Conservation (phyloP, 1,140 invertebrate species). For the Platyscapa corneri region DNA sequence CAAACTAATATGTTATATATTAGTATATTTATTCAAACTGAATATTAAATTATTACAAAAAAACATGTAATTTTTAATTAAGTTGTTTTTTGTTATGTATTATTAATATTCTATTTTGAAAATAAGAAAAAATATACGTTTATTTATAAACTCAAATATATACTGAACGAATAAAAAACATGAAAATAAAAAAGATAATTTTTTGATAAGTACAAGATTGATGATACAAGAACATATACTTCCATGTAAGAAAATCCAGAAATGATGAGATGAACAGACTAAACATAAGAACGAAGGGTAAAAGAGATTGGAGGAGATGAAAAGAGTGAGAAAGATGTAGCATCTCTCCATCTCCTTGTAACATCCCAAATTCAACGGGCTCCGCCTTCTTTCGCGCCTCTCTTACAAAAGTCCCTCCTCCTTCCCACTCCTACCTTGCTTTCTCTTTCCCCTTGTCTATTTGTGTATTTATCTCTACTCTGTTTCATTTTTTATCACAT, state of each 20-base stretch:
- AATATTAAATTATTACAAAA: too few species aligned
- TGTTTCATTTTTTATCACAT: conserved; percentile 35
- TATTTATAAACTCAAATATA: too few species aligned
- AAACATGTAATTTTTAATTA: too few species aligned
- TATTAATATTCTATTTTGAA: too few species aligned
- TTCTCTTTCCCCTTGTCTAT: conserved; percentile 42
- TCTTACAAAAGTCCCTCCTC: conserved; percentile 53
- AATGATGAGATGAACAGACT: neutral
- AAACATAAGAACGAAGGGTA: neutral
- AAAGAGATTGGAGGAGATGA: neutral
- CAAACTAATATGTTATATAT: too few species aligned
- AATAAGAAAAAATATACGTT: too few species aligned
- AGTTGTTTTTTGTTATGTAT: too few species aligned
- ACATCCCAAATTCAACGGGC: conserved; percentile 61
- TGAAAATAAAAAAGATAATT: neutral
- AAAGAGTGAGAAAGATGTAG: conserved; percentile 8
- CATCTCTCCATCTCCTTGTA: conserved; percentile 63
- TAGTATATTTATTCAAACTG: too few species aligned
- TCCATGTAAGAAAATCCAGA: neutral
- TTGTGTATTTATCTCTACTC: neutral
- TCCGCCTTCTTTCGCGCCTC: conserved; percentile 48
- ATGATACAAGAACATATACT: too few species aligned
- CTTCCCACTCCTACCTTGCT: conserved; percentile 53
- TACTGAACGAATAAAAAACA: too few species aligned
- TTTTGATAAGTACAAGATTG: neutral